A percentile compares a stretch with the other conserved stretches of the same genome.
These are phyloP conservation scores for Anneissia japonica DNA, from an alignment of 35 echinoderm and acorn worm genomes.

Conservation along the genomic window DNA sequence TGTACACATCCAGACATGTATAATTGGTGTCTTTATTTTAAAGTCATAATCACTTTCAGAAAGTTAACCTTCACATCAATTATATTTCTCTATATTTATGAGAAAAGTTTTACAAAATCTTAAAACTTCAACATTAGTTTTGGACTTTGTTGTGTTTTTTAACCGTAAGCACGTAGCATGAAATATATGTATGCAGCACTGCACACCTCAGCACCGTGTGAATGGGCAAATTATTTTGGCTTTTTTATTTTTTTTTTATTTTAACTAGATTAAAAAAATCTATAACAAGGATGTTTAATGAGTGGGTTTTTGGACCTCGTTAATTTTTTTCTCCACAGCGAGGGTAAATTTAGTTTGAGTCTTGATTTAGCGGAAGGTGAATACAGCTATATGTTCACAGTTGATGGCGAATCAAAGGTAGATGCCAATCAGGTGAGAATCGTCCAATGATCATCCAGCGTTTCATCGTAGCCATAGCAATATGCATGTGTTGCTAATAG, in stretches of 20 bases:
- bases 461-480: background rate
- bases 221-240: background rate
- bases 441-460: background rate
- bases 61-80: background rate
- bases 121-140: background rate
- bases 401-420: slow-evolving; percentile 82
- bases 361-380: slow-evolving; percentile 73
- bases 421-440: slow-evolving; percentile 62
- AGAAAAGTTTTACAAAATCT: background rate
- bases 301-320: background rate
- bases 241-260: slow-evolving; percentile 8
- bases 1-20: background rate
- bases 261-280: background rate
- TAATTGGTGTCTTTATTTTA: background rate
- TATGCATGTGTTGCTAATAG: background rate
- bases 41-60: background rate
- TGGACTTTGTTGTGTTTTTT: background rate
- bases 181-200: background rate
- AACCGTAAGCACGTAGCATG: background rate
- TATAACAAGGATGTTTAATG: background rate
- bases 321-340: slow-evolving; percentile 40
- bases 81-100: background rate
- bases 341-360: slow-evolving; percentile 63
- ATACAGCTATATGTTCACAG: slow-evolving; percentile 73
- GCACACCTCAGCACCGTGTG: background rate